Base-by-base conservation (phyloP, 2,888 invertebrate species). In the Macrosiphum euphorbiae region DNA sequence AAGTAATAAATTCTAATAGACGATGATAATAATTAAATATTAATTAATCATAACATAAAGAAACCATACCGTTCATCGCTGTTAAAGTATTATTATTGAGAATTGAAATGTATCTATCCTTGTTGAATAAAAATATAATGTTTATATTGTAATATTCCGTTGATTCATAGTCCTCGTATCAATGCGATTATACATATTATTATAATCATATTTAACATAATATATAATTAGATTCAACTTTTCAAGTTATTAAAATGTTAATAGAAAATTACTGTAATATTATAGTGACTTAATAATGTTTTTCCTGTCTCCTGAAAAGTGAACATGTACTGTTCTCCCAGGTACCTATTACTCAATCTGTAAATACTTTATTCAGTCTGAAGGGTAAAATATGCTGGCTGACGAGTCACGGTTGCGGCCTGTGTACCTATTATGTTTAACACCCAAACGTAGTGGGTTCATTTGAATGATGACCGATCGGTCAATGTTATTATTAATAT, bases 391-490 rank as follows among this genome's bases (percentile, higher is more conserved):
- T n/a, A 44, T 44, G 3, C 44, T 35, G 13, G 35, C 35, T 35
- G 35, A 84, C 35, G 26, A 55, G 35, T 10, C 11, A 26, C 24
- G 52, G 26, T 11, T 52, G 88, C 24, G 1, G 26, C 13, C 88
- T 88, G 41, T 67, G 5, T 67, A n/a, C n/a, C n/a, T n/a, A n/a
- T 67, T 67, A 67, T 67, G 41, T 55, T 52, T 41, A 26, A 35
- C 41, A 88, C 35, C 55, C 11, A 55, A 88, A 55, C 8, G 41
- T 67, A 16, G 52, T 52, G 13, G 55, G 55, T 41, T 10, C 10
- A 41, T 41, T 55, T 55, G 88, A 55, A 88, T 24, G 55, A 88
- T 58, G 55, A 58, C 41, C 88, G 88, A 88, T 88, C 88, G 11
- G 26, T 88, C 55, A 41, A 41, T 24, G 35, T 35, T 55, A 41